Evolutionary conservation across 2,888 invertebrate species (phyloP).

Genomic region (Pelosia muscerda): DNA sequence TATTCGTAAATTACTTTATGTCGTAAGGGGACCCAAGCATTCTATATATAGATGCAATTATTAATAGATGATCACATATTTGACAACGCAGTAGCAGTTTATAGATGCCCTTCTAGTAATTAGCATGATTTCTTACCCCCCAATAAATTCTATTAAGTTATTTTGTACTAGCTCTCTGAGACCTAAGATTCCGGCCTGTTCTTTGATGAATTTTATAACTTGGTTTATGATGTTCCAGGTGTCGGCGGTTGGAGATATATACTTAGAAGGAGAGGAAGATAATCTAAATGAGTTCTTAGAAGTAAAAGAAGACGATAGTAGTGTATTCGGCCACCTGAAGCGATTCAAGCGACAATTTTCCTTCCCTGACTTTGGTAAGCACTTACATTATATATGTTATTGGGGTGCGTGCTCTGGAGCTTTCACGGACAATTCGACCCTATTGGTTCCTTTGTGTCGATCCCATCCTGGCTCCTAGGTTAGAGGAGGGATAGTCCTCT

Average conservation of each 20-base stretch:
- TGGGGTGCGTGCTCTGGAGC: no score
- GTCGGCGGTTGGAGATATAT: constrained; percentile 70
- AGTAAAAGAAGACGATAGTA: constrained; percentile 64
- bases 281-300: constrained; percentile 76
- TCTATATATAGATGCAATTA: no score
- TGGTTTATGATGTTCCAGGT: constrained; percentile 62
- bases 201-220: neutral
- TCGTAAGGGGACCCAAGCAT: no score
- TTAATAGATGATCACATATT: no score
- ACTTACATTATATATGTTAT: neutral
- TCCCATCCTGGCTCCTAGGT: no score
- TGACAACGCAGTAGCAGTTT: no score
- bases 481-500: no score
- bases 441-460: no score
- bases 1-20: neutral
- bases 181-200: neutral
- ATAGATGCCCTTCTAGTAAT: no score
- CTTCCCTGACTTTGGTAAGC: neutral
- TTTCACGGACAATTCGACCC: no score
- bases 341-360: constrained; percentile 57
- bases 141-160: no score
- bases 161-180: neutral
- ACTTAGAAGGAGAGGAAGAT: constrained; percentile 78
- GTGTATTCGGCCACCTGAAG: constrained; percentile 56
- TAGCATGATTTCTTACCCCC: no score